Conservation (phyloP, 2,888 invertebrate genomes). For the Drosophila pegasa region DNA sequence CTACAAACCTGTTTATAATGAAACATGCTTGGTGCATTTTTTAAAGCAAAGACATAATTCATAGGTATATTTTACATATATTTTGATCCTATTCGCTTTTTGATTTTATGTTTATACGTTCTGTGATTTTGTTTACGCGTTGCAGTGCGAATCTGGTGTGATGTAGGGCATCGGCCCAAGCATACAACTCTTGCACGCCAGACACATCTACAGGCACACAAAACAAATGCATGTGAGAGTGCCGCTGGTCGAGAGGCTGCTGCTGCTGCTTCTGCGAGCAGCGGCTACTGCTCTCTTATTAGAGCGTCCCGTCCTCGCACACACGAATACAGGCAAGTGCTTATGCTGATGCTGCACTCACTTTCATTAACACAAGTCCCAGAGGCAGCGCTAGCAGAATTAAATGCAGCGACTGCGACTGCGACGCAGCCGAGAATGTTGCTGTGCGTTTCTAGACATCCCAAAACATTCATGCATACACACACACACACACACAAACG, state of each 20-base stretch:
- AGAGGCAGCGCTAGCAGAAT: conserved; percentile 60
- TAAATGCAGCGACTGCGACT: conserved; percentile 68
- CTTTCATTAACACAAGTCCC: conserved; percentile 72
- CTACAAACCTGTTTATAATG: conserved; percentile 50
- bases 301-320: conserved; percentile 52
- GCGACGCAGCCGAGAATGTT: conserved; percentile 61
- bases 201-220: conserved; percentile 39
- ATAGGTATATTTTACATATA: background rate
- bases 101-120: background rate
- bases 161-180: conserved; percentile 48
- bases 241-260: conserved; percentile 41
- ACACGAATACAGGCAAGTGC: conserved; percentile 57
- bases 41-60: background rate
- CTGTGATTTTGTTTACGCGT: background rate
- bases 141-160: conserved; percentile 2
- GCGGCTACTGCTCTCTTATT: conserved; percentile 71
- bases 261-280: conserved; percentile 41
- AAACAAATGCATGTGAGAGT: conserved; percentile 57
- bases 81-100: background rate
- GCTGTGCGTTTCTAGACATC: conserved; percentile 57
- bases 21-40: background rate
- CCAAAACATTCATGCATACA: conserved; percentile 50
- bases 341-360: conserved; percentile 76
- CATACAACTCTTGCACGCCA: conserved; percentile 62
- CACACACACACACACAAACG: conserved; percentile 1